Percentiles rank a stretch among this genome's conserved stretches.
Evolutionary conservation across 2,113 vertebrate species (phyloP).

Genomic region (Melospiza georgiana): DNA sequence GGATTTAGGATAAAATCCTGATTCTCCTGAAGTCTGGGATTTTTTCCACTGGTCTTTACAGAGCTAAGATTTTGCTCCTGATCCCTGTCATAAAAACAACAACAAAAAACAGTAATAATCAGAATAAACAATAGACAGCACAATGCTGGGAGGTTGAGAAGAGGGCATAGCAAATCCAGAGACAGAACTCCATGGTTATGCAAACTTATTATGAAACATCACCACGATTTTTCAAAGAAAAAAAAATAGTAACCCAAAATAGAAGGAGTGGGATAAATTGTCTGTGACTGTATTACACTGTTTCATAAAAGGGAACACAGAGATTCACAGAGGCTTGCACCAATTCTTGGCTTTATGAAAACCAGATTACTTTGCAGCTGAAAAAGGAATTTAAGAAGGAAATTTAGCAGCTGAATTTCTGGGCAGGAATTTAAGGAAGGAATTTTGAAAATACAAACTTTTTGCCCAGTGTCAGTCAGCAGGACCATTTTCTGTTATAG

Average conservation of each 20-base stretch:
- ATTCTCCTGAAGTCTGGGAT: not conserved
- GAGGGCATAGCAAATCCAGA: not conserved
- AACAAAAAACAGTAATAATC: not conserved
- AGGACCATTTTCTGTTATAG: rapidly evolving
- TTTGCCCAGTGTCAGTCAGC: not conserved
- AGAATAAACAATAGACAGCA: not conserved
- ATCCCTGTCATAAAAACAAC: not conserved
- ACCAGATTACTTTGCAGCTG: not conserved
- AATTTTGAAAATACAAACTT: not conserved
- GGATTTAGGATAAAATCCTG: not conserved
- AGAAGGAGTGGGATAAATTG: not conserved
- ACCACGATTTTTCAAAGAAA: not conserved
- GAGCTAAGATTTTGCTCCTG: not conserved
- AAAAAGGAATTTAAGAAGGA: not conserved
- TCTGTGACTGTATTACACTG: not conserved
- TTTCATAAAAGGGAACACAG: constrained; percentile 1
- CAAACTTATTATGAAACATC: constrained; percentile 26
- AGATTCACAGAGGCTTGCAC: constrained; percentile 2
- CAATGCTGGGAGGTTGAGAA: not conserved
- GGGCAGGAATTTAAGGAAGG: not conserved
- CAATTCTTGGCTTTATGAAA: not conserved
- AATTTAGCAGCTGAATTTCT: not conserved
- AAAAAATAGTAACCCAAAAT: constrained; percentile 5
- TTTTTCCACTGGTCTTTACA: not conserved
- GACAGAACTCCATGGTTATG: not conserved